Evolutionary conservation across 2,888 invertebrate genomes (phyloP).

Genomic region (Polydrusus pterygomalis): DNA sequence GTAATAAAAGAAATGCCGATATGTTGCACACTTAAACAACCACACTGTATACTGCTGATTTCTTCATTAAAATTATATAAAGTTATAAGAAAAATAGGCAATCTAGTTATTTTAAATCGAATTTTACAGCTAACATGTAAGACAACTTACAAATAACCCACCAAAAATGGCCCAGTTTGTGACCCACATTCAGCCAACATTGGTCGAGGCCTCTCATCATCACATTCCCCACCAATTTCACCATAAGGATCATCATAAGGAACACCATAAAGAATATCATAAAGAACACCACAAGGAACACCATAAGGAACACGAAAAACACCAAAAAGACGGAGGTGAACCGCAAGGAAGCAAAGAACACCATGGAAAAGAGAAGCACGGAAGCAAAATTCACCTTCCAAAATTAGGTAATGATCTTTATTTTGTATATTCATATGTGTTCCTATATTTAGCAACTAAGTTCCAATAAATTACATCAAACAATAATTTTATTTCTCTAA

Average conservation of each 20-base stretch:
- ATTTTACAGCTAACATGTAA: slow-evolving; percentile 6
- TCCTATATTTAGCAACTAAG: too few relatives aligned
- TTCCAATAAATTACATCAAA: too few relatives aligned
- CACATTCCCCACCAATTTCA: slow-evolving; percentile 73
- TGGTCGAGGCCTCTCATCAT: slow-evolving; percentile 76
- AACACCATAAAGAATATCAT: slow-evolving; percentile 63
- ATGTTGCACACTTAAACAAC: too few relatives aligned
- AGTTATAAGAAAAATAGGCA: too few relatives aligned
- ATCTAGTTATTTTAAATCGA: too few relatives aligned
- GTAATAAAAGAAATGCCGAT: too few relatives aligned
- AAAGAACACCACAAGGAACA: slow-evolving; percentile 58
- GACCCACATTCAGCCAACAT: slow-evolving; percentile 76
- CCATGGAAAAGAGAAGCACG: slow-evolving; percentile 59
- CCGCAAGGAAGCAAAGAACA: slow-evolving; percentile 57
- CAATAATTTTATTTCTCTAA: too few relatives aligned
- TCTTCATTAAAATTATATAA: too few relatives aligned
- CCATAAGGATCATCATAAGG: slow-evolving; percentile 73
- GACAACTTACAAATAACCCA: background rate
- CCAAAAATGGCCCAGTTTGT: slow-evolving; percentile 77
- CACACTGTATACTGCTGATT: too few relatives aligned
- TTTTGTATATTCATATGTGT: too few relatives aligned
- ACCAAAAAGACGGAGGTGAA: slow-evolving; percentile 55
- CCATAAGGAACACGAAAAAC: slow-evolving; percentile 60
- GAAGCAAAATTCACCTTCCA: slow-evolving; percentile 40
- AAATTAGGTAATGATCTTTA: slow-evolving; percentile 36